phyloP scores from a whole-genome alignment of 2,888 invertebrate species.

The Hydriomena furcata region DNA sequence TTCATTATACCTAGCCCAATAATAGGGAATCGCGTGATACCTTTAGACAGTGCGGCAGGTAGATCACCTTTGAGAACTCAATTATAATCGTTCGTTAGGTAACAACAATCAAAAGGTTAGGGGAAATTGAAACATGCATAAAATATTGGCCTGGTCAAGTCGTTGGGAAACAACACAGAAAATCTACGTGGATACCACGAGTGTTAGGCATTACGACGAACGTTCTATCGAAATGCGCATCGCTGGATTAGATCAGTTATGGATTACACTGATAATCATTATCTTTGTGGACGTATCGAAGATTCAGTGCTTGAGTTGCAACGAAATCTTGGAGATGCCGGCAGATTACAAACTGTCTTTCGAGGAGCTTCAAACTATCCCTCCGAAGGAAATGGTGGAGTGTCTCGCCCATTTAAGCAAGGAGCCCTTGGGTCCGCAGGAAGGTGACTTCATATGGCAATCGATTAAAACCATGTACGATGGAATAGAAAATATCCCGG shows the following conservation, averaged over 20 bases:
- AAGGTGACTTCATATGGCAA: slow-evolving; percentile 68
- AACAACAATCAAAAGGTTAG: slow-evolving; percentile 2
- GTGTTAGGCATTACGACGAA: slow-evolving; percentile 9
- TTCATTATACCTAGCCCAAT: too few relatives aligned
- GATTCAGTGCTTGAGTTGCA: slow-evolving; percentile 46
- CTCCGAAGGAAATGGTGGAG: slow-evolving; percentile 56
- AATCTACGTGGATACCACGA: neutral
- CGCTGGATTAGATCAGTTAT: slow-evolving; percentile 4
- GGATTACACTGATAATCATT: slow-evolving; percentile 13
- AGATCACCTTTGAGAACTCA: neutral
- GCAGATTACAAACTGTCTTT: slow-evolving; percentile 44
- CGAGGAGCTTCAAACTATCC: slow-evolving; percentile 50
- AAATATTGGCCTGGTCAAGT: slow-evolving; percentile 13
- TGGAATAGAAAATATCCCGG: slow-evolving; percentile 67
- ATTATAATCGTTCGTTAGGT: neutral
- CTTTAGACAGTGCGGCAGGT: neutral
- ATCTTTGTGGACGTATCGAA: neutral
- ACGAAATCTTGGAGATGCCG: slow-evolving; percentile 53
- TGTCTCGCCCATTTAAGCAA: slow-evolving; percentile 66
- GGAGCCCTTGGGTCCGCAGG: slow-evolving; percentile 46
- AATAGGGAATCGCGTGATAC: neutral
- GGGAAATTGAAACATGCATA: slow-evolving; percentile 31
- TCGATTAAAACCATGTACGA: slow-evolving; percentile 55
- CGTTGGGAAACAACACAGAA: neutral
- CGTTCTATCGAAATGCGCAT: slow-evolving; percentile 18